Evolutionary conservation across 2,113 vertebrate species (phyloP).

Genomic region (Neotoma lepida): DNA sequence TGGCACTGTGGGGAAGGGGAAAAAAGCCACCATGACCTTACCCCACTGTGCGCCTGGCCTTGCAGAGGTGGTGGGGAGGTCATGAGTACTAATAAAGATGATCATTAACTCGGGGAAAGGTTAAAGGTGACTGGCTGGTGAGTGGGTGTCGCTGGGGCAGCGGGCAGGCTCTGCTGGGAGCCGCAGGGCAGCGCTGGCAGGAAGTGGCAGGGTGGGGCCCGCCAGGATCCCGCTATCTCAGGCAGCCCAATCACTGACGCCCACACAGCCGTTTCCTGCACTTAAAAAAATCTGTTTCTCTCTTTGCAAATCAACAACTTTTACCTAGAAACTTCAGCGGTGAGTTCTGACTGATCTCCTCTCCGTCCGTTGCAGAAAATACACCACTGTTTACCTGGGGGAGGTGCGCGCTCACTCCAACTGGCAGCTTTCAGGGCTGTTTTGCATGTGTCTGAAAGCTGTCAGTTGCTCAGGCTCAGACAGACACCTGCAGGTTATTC

Average conservation of each 20-base stretch:
- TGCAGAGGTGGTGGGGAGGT: neutral
- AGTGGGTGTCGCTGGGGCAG: slow-evolving; percentile 78
- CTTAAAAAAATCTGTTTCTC: slow-evolving; percentile 89
- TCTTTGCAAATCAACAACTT: slow-evolving; percentile 89
- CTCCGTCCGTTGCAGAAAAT: slow-evolving; percentile 82
- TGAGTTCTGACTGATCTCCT: slow-evolving; percentile 82
- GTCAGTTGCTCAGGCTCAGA: neutral
- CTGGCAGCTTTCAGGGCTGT: slow-evolving; percentile 81
- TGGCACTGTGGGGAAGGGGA: neutral
- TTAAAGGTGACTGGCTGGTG: slow-evolving; percentile 83
- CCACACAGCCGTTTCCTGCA: slow-evolving; percentile 88
- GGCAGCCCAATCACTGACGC: slow-evolving; percentile 88
- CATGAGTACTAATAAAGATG: slow-evolving; percentile 61
- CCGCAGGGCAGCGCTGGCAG: slow-evolving; percentile 84
- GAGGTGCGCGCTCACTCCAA: slow-evolving; percentile 77
- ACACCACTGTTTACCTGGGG: slow-evolving; percentile 80
- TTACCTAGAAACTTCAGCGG: slow-evolving; percentile 88
- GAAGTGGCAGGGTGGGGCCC: slow-evolving; percentile 93
- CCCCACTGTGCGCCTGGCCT: neutral
- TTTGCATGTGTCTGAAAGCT: slow-evolving; percentile 68
- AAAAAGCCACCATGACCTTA: neutral
- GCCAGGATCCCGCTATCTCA: slow-evolving; percentile 85
- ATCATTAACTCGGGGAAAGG: slow-evolving; percentile 79
- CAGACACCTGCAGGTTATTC: slow-evolving; percentile 63
- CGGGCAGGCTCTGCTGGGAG: slow-evolving; percentile 57